Evolutionary conservation across 2,888 invertebrate species (phyloP).

Genomic region (Salticus scenicus): DNA sequence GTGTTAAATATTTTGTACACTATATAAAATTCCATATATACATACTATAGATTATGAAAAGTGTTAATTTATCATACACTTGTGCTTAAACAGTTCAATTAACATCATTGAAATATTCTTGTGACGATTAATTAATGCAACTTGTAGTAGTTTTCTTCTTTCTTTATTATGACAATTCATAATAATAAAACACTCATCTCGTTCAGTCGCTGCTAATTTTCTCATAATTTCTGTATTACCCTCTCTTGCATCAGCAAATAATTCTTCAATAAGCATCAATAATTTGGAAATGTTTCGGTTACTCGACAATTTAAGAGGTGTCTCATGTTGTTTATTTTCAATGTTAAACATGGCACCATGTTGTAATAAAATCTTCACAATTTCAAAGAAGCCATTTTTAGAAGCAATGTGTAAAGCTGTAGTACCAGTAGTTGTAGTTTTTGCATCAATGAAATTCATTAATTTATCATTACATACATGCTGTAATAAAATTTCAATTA

Average conservation of each 20-base stretch:
- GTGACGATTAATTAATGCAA: conserved; percentile 3
- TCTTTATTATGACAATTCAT: neutral
- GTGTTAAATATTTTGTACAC: too few relatives aligned
- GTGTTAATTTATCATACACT: too few relatives aligned
- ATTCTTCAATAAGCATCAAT: neutral
- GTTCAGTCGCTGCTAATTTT: neutral
- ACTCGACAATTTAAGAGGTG: neutral
- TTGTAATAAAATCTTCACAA: neutral
- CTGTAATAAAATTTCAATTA: conserved; percentile 5
- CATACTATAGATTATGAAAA: too few relatives aligned
- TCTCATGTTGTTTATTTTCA: conserved; percentile 19
- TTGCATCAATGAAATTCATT: conserved; percentile 16
- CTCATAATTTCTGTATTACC: too few relatives aligned
- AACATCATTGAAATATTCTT: neutral
- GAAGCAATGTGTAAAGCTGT: conserved; percentile 27
- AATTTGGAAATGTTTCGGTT: neutral
- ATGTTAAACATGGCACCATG: conserved; percentile 29
- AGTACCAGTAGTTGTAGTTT: conserved; percentile 2
- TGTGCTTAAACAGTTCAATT: too few relatives aligned
- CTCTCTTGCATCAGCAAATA: neutral
- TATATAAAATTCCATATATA: too few relatives aligned
- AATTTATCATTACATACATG: neutral
- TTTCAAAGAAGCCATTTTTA: neutral
- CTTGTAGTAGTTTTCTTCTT: neutral
- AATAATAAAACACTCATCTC: neutral